Evolutionary conservation across 2,888 invertebrate species (phyloP), one percentile per base, ranked within the genome.

Genomic region (Pandemis heparana): DNA sequence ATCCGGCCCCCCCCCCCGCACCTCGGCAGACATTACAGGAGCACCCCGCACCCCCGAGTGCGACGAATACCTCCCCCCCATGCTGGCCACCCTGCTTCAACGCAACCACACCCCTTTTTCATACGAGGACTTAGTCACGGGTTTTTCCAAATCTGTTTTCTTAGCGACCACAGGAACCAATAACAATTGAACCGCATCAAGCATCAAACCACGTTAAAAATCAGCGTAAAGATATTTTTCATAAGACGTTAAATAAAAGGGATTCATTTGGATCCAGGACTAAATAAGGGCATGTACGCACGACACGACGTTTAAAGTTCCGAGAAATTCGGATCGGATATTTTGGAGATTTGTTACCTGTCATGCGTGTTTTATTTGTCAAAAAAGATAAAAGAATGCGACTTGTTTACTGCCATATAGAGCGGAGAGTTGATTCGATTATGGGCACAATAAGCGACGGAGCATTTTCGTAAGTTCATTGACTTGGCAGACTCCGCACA

Each of bases 141-240:
- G 93, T 90, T 92, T 93, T 94, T 94, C 94, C 94, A 89, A 92
- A 91, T 90, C 89, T 89, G 92, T 92, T 92, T 92, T 83, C 87
- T 84, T 81, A 80, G 82, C 86, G 82, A 88, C 87, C 83, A 81
- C 85, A 81, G 85, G 85, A 56, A 56, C 56, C 12, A 18, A 18
- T 9, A 12, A 10, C 23, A 0, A 82, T 80, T 18, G 76, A 77
- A 77, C 79, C 76, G 74, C 75, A 43, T 8, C 60, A 41, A 51
- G 39, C 39, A 66, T 53, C 64, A 66, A 48, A 66, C 16, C n/a
- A 65, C 18, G 5, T 38, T 62, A 10, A 70, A 63, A 63, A 41
- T 56, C 43, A 64, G 71, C 65, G 46, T 60, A 60, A 51, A 18
- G 39, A 60, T n/a, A 48, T 59, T 66, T 65, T 39, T 23, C 61